Evolutionary conservation across 2,888 invertebrate genomes (phyloP), one percentile per base, ranked within the genome.

Genomic region (Stratiomys singularior): DNA sequence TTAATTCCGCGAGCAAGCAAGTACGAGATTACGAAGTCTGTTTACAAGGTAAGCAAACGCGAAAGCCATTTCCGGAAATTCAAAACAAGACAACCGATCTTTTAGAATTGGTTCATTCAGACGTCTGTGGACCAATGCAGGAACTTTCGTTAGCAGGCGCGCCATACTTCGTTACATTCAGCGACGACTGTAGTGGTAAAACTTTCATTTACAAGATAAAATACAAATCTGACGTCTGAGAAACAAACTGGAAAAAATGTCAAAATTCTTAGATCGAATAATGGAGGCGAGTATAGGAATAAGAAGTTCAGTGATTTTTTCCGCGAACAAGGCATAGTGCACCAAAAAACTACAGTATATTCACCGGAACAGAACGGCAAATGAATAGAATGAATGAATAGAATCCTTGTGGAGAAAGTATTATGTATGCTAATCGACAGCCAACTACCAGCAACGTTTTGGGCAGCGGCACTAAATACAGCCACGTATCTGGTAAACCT

Each of bases 311-410:
- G 63, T 0, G 4, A 18, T 1, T 76, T 37, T 71, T 37, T 44
- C 44, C 9, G 21, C 11, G 18, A 23, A 25, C 0, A 15, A 25
- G 23, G 72, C 21, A 56, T 64, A 0, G n/a, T 21, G 3, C 37
- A 72, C 13, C 52, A 66, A 64, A 27, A 1, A 1, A 47, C 69
- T 15, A 64, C 46, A 11, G 52, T 72, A 13, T 81, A 82, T 47
- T 79, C 81, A 18, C 81, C 82, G 13, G 77, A 82, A 25, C 83
- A 82, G 79, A 83, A 82, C 64, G 82, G 82, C 13, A 79, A 80
- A 9, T 80, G n/a, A n/a, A n/a, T 81, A 0, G 82, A 82, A 78
- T 72, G 82, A 18, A 81, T 79, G 21, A 82, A 82, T 58, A n/a
- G 81, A 30, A 81, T 80, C 3, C 58, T 82, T 15, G 77, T 81